Evolutionary conservation across 2,113 vertebrate genomes (phyloP).

Genomic region (Macheiramphus alcinus): DNA sequence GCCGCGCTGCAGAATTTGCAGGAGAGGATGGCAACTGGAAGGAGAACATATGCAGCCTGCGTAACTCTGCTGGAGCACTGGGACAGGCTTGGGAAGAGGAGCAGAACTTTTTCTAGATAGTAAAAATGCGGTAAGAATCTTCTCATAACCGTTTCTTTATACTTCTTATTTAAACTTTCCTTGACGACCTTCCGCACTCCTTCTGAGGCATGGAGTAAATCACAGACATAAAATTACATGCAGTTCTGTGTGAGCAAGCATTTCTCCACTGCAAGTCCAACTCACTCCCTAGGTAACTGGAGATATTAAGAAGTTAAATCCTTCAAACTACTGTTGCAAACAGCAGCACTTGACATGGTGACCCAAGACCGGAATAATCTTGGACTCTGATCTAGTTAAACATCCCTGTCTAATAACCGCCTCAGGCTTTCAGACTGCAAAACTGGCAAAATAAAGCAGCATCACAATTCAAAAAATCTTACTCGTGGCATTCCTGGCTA

Average conservation of each 20-base stretch:
- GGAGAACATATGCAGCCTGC: accelerated
- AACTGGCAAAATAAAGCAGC: background rate
- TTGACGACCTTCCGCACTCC: background rate
- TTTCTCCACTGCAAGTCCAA: background rate
- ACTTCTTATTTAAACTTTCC: background rate
- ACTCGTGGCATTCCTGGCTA: background rate
- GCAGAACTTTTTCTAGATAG: background rate
- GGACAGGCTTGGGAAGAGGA: background rate
- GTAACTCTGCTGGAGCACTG: background rate
- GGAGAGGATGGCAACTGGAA: background rate
- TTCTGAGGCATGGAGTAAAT: background rate
- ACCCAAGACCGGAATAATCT: conserved; percentile 42
- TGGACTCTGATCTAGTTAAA: conserved; percentile 56
- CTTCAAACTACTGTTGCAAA: conserved; percentile 45
- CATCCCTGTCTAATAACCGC: conserved; percentile 28
- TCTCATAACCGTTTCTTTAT: background rate
- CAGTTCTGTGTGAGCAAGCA: background rate
- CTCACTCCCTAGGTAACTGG: background rate
- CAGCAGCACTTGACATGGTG: conserved; percentile 59
- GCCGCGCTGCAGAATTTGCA: accelerated
- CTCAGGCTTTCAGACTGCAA: conserved; percentile 34
- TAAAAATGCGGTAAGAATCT: background rate
- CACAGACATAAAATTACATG: background rate
- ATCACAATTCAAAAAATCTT: background rate
- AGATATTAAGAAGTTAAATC: conserved; percentile 48